Evolutionary conservation across 2,113 vertebrate species (phyloP).

Genomic region (Tapirus terrestris): DNA sequence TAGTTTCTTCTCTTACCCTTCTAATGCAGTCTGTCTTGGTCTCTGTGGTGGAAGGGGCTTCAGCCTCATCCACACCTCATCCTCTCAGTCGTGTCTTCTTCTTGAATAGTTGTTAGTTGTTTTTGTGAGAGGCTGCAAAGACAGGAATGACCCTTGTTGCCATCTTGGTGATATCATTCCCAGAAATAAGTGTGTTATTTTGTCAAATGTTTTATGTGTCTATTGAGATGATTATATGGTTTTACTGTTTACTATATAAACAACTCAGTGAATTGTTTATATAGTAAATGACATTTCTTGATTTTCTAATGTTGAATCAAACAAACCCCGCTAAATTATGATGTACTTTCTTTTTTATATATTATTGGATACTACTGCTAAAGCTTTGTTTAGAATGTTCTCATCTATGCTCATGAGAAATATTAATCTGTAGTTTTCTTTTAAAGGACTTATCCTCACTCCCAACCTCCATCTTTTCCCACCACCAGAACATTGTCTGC

Average conservation of each 20-base stretch:
- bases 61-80: neutral
- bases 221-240: neutral
- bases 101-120: neutral
- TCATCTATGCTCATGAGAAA: neutral
- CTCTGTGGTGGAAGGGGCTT: neutral
- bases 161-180: neutral
- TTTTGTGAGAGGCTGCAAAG: neutral
- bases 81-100: neutral
- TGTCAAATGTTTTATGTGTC: neutral
- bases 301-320: neutral
- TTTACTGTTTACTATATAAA: too few relatives aligned
- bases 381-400: neutral
- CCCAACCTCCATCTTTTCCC: neutral
- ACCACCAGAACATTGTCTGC: neutral
- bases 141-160: neutral
- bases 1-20: too few relatives aligned
- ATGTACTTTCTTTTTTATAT: too few relatives aligned
- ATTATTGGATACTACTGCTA: neutral
- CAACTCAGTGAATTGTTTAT: neutral
- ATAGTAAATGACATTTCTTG: neutral
- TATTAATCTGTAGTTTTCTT: neutral
- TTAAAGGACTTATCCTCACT: neutral
- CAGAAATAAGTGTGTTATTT: neutral
- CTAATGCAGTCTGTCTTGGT: too few relatives aligned
- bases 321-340: neutral